These are phyloP conservation scores for Archivesica marissinica DNA, from an alignment of 1,140 invertebrate genomes.

Conservation along the genomic window DNA sequence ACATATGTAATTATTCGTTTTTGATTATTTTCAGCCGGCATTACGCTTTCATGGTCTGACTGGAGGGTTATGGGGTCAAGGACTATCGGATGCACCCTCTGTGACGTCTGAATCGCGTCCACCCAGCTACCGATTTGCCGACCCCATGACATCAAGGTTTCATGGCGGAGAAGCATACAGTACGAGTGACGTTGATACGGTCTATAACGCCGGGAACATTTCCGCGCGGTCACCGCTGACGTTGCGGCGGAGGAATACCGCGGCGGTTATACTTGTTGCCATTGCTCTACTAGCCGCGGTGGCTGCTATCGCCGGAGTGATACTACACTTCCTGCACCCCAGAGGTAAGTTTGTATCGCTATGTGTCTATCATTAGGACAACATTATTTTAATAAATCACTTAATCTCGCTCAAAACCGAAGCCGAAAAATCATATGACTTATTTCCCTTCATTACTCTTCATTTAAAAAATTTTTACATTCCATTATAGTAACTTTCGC, in stretches of 20 bases:
- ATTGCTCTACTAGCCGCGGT: conserved; percentile 51
- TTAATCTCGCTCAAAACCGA: too few species aligned
- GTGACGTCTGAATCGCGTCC: conserved; percentile 22
- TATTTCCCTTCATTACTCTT: too few species aligned
- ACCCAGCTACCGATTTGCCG: conserved; percentile 12
- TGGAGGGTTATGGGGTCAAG: conserved; percentile 48
- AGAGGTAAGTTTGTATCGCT: conserved; percentile 49
- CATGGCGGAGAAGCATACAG: background rate
- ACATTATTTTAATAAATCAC: too few species aligned
- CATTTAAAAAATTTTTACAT: too few species aligned
- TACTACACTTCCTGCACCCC: conserved; percentile 47
- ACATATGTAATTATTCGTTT: background rate
- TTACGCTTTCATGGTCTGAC: conserved; percentile 52
- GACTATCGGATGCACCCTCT: conserved; percentile 12
- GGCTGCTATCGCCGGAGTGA: conserved; percentile 33
- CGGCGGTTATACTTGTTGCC: conserved; percentile 46
- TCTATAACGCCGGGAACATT: conserved; percentile 1
- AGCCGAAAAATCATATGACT: too few species aligned
- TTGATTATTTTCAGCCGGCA: conserved; percentile 48
- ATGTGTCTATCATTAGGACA: too few species aligned
- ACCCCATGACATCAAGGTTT: background rate
- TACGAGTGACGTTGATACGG: conserved; percentile 16
- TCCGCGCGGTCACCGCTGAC: conserved; percentile 14
- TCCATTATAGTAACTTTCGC: too few species aligned
- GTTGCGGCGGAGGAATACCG: conserved; percentile 44